These are phyloP conservation scores for Tipula confusa DNA, from an alignment of 2,888 invertebrate species.

Conservation along the genomic window DNA sequence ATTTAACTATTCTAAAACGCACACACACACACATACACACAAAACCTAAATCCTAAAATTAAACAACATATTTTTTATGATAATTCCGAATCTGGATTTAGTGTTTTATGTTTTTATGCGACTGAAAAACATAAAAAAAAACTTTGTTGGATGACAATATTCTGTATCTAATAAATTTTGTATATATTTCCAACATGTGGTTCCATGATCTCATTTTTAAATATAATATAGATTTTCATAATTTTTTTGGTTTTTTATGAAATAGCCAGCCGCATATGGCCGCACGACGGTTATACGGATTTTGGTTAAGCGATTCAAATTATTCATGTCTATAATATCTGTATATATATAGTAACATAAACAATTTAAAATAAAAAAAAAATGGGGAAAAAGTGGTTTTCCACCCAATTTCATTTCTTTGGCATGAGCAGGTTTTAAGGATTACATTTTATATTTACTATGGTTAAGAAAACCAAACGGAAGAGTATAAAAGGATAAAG, in stretches of 20 bases:
- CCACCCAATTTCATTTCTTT: background rate
- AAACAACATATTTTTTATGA: background rate
- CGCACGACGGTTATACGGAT: background rate
- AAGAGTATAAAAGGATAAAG: background rate
- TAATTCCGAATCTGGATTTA: background rate
- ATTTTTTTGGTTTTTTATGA: background rate
- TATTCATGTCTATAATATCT: background rate
- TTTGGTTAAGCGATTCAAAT: background rate
- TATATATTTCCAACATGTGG: slow-evolving; percentile 20
- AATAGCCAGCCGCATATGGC: background rate
- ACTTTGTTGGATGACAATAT: background rate
- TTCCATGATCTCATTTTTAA: slow-evolving; percentile 3
- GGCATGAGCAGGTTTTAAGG: background rate
- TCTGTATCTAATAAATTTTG: background rate
- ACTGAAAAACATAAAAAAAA: background rate
- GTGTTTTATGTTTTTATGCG: slow-evolving; percentile 8
- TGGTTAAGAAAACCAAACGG: background rate
- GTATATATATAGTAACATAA: background rate
- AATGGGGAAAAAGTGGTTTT: no score
- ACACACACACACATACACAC: no score
- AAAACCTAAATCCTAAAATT: slow-evolving; percentile 25
- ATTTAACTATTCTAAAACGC: slow-evolving; percentile 8
- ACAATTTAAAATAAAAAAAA: background rate
- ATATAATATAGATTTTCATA: background rate
- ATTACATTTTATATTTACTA: background rate